Percentiles rank a stretch among this genome's conserved stretches.
Conservation (phyloP, 2,888 invertebrate genomes). For the Antheraea yamamai region DNA sequence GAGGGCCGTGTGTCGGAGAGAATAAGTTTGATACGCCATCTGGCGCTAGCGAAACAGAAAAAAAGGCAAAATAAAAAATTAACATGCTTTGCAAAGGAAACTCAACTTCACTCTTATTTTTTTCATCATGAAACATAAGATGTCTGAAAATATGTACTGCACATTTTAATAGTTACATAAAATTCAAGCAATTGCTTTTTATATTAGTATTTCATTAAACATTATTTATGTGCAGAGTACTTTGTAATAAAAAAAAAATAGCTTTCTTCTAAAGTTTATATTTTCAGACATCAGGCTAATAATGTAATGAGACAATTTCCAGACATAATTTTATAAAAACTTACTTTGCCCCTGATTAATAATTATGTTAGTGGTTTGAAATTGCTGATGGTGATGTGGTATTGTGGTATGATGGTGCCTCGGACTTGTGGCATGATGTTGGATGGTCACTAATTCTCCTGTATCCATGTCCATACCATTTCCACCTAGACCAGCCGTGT, state of each 20-base stretch:
- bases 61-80: slow-evolving; percentile 47
- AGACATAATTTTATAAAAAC: slow-evolving; percentile 32
- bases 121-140: background rate
- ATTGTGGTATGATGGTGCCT: slow-evolving; percentile 71
- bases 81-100: slow-evolving; percentile 20
- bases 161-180: background rate
- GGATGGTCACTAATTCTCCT: slow-evolving; percentile 75
- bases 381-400: slow-evolving; percentile 75
- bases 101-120: slow-evolving; percentile 2
- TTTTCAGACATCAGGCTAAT: slow-evolving; percentile 8
- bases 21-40: slow-evolving; percentile 78
- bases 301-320: slow-evolving; percentile 3
- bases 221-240: background rate
- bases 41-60: slow-evolving; percentile 65
- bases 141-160: background rate
- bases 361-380: slow-evolving; percentile 71
- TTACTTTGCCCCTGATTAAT: slow-evolving; percentile 78
- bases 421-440: slow-evolving; percentile 77
- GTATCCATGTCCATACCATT: slow-evolving; percentile 82
- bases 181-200: background rate
- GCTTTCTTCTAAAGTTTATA: background rate
- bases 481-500: slow-evolving; percentile 88
- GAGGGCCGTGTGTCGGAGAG: slow-evolving; percentile 68
- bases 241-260: background rate
- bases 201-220: background rate